Percentiles rank a stretch among this genome's conserved stretches.
Conservation (phyloP, 30 jellyfish, hydroid and myxozoan genomes). For the Aurelia sp. region DNA sequence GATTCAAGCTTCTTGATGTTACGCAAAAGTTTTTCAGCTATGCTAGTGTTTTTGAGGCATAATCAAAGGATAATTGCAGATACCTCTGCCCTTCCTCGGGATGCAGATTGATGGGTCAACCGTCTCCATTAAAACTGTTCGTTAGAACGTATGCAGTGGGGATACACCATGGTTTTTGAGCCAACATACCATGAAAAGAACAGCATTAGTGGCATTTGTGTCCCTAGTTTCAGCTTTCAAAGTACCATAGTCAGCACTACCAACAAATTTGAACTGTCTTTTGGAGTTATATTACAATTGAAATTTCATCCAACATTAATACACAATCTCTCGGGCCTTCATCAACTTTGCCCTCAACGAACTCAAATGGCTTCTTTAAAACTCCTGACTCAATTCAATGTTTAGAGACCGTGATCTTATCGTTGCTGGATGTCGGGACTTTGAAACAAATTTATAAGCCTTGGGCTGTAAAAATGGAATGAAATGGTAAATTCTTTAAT, state of each 20-base stretch:
- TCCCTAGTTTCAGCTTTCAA: slow-evolving; percentile 24
- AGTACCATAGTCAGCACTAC: slow-evolving; percentile 36
- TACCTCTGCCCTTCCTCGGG: slow-evolving; percentile 46
- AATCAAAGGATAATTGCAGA: slow-evolving; percentile 44
- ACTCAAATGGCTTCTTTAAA: neutral
- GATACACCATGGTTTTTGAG: slow-evolving; percentile 32
- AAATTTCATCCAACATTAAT: slow-evolving; percentile 24
- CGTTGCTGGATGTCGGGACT: slow-evolving; percentile 28
- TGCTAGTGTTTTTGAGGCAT: slow-evolving; percentile 26
- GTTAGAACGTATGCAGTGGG: slow-evolving; percentile 46
- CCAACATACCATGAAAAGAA: slow-evolving; percentile 52
- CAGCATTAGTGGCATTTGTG: slow-evolving; percentile 7
- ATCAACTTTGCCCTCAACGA: no score
- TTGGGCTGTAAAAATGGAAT: slow-evolving; percentile 30
- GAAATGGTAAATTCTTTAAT: slow-evolving; percentile 46
- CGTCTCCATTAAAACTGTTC: neutral
- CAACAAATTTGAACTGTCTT: slow-evolving; percentile 21
- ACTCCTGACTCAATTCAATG: slow-evolving; percentile 39
- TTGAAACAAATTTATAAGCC: slow-evolving; percentile 21
- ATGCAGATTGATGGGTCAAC: slow-evolving; percentile 17
- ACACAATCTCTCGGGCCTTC: slow-evolving; percentile 11
- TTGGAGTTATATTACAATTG: neutral
- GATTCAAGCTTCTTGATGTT: slow-evolving; percentile 17
- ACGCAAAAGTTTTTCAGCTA: slow-evolving; percentile 40
- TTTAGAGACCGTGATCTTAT: slow-evolving; percentile 22